Evolutionary conservation across 2,888 invertebrate species (phyloP).

Genomic region (Melinaea marsaeus): DNA sequence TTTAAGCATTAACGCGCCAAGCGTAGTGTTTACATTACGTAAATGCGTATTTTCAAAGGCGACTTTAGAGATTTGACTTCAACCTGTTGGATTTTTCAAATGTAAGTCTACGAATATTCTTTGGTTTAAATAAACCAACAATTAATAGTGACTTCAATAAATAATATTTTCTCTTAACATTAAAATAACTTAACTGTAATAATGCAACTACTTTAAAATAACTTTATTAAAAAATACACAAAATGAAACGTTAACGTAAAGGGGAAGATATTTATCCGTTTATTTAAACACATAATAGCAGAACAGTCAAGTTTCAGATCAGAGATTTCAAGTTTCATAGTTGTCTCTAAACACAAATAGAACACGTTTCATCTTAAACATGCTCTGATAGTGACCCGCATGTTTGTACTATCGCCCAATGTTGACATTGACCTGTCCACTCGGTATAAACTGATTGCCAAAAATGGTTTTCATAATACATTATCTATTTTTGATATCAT

Average conservation of each 20-base stretch:
- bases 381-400: constrained; percentile 9
- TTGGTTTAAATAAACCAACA: no score
- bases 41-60: constrained; percentile 58
- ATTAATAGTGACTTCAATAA: no score
- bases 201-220: no score
- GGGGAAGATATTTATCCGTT: neutral
- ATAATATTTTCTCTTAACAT: no score
- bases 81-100: constrained; percentile 47
- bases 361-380: constrained; percentile 10
- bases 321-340: neutral
- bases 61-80: constrained; percentile 54
- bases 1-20: constrained; percentile 60
- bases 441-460: neutral
- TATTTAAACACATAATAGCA: no score
- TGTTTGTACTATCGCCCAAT: constrained; percentile 7
- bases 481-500: no score
- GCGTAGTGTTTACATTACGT: constrained; percentile 57
- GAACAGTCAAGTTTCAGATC: neutral
- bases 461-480: no score
- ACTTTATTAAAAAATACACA: no score
- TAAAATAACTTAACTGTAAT: no score
- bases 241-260: neutral
- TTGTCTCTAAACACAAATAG: constrained; percentile 9
- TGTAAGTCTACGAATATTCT: neutral
- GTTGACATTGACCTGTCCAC: neutral